phyloP scores from a whole-genome alignment of 2,888 invertebrate genomes.

The Acleris holmiana region DNA sequence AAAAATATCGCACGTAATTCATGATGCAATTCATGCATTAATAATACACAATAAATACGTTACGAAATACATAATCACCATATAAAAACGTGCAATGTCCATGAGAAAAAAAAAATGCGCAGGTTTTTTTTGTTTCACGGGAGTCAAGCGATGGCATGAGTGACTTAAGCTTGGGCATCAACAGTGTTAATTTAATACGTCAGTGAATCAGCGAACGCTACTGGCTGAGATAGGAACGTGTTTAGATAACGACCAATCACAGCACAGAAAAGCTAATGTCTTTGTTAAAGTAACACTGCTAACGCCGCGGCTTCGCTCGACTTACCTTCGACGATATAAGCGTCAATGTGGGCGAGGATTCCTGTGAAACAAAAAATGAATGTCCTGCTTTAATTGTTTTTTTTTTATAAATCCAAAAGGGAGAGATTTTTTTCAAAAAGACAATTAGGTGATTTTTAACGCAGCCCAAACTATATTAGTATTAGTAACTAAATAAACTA shows the following conservation, averaged over 20 bases:
- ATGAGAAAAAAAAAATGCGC: conserved; percentile 17
- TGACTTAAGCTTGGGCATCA: conserved; percentile 12
- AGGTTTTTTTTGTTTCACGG: conserved; percentile 39
- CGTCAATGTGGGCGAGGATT: conserved; percentile 91
- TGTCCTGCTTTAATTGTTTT: conserved; percentile 72
- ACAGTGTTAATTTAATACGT: not conserved
- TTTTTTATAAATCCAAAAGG: conserved; percentile 9
- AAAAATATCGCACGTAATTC: not conserved
- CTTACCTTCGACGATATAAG: conserved; percentile 92
- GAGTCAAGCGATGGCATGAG: conserved; percentile 57
- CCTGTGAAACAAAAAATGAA: conserved; percentile 87
- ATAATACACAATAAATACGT: not conserved
- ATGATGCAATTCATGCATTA: not conserved
- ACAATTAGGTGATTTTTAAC: not conserved
- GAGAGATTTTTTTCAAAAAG: not conserved
- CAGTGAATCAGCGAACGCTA: not conserved
- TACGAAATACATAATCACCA: not conserved
- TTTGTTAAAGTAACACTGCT: no score
- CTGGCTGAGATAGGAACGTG: not conserved
- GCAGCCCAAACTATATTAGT: no score
- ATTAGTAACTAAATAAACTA: no score
- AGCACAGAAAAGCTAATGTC: no score
- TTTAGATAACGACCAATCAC: no score
- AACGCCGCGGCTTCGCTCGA: conserved; percentile 38
- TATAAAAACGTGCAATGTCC: conserved; percentile 13